These are phyloP conservation scores for Threskiornis aethiopicus DNA, from an alignment of 2,797 vertebrate genomes.

Conservation along the genomic window DNA sequence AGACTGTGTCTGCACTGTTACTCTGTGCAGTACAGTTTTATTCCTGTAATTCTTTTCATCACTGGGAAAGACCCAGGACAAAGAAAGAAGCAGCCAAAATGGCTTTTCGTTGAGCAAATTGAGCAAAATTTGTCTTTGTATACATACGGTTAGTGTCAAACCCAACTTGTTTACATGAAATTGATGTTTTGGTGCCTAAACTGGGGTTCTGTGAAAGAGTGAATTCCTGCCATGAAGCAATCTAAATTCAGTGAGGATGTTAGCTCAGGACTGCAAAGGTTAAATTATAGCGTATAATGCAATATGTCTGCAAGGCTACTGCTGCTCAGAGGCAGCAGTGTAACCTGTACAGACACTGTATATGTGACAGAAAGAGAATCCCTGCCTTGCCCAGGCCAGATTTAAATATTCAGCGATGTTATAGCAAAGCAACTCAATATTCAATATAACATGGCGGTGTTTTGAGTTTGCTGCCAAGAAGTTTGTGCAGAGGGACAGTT, in stretches of 20 bases:
- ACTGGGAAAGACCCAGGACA: not conserved
- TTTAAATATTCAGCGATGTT: not conserved
- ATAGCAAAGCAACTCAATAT: not conserved
- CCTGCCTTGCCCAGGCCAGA: not conserved
- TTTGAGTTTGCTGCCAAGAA: constrained; percentile 37
- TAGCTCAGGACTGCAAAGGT: not conserved
- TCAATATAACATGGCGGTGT: not conserved
- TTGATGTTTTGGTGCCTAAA: not conserved
- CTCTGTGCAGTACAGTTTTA: not conserved
- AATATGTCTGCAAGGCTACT: not conserved
- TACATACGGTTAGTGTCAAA: not conserved
- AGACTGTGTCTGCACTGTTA: constrained; percentile 23
- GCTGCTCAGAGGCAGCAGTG: not conserved
- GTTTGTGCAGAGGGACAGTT: not conserved
- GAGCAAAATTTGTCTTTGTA: not conserved
- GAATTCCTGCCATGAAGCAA: not conserved
- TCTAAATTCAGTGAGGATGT: not conserved
- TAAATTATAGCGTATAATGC: not conserved
- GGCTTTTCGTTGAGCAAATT: not conserved
- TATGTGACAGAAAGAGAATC: not conserved
- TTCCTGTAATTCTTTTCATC: constrained; percentile 21
- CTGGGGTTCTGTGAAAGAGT: not conserved
- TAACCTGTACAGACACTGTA: not conserved
- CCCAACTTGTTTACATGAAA: not conserved
- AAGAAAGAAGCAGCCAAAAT: not conserved